Percentiles rank a stretch among this genome's conserved stretches.
These are phyloP conservation scores for Drosophila malerkotliana DNA, from an alignment of 1,140 invertebrate species.

Conservation along the genomic window DNA sequence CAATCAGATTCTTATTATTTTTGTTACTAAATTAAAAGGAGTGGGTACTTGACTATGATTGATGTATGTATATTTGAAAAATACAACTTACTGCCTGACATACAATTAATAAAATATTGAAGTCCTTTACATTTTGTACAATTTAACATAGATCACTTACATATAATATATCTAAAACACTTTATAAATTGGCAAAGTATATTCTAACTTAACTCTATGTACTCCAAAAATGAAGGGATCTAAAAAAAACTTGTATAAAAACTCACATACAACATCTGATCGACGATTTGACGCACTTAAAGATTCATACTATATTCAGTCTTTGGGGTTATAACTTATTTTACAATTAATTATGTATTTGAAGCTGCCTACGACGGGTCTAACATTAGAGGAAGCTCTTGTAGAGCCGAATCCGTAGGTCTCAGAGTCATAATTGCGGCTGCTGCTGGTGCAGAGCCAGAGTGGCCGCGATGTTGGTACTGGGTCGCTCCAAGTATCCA, in stretches of 20 bases:
- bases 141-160: slow-evolving; percentile 11
- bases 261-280: slow-evolving; percentile 13
- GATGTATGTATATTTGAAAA: slow-evolving; percentile 10
- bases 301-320: slow-evolving; percentile 72
- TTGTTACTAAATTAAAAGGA: neutral
- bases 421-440: slow-evolving; percentile 84
- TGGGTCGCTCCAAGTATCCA: slow-evolving; percentile 56
- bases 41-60: neutral
- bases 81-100: slow-evolving; percentile 19
- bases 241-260: slow-evolving; percentile 31
- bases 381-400: slow-evolving; percentile 80
- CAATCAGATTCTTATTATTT: neutral
- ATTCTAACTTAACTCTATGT: slow-evolving; percentile 3
- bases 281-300: slow-evolving; percentile 39
- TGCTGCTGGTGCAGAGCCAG: slow-evolving; percentile 72
- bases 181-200: slow-evolving; percentile 11
- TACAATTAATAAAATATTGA: slow-evolving; percentile 48
- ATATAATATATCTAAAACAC: slow-evolving; percentile 8
- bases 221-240: neutral
- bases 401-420: slow-evolving; percentile 80
- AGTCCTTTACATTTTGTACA: slow-evolving; percentile 70
- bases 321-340: slow-evolving; percentile 62
- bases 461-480: slow-evolving; percentile 66
- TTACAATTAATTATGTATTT: neutral
- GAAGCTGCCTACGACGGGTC: slow-evolving; percentile 5